Evolutionary conservation across 2,888 invertebrate species (phyloP).

Genomic region (Harpalus rufipes): DNA sequence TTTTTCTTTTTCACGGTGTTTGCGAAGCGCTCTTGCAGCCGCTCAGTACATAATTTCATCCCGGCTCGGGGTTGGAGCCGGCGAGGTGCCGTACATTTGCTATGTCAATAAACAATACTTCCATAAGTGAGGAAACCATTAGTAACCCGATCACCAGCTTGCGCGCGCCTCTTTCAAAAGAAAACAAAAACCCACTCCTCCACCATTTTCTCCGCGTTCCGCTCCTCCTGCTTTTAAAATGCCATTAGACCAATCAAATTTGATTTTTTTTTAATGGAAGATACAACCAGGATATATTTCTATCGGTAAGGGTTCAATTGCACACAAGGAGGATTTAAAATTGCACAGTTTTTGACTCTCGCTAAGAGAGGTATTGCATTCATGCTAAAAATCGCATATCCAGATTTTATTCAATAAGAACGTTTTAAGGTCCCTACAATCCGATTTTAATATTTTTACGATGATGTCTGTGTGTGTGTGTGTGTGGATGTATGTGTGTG

Average conservation of each 20-base stretch:
- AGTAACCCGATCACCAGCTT: constrained; percentile 60
- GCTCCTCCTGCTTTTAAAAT: constrained; percentile 43
- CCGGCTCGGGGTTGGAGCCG: constrained; percentile 5
- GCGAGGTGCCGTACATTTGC: constrained; percentile 60
- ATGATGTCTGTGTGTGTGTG: too few species aligned
- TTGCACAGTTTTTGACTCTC: too few species aligned
- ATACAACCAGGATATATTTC: too few species aligned
- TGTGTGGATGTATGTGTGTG: too few species aligned
- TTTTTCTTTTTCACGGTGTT: constrained; percentile 63
- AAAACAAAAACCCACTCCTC: constrained; percentile 61
- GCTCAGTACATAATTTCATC: constrained; percentile 64
- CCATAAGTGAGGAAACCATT: constrained; percentile 66
- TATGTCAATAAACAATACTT: constrained; percentile 67
- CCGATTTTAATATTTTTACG: too few species aligned
- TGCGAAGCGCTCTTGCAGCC: constrained; percentile 58
- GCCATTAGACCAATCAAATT: neutral
- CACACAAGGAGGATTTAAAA: too few species aligned
- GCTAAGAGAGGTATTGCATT: too few species aligned
- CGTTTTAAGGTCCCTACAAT: too few species aligned
- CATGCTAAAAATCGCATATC: too few species aligned
- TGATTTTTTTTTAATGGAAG: constrained; percentile 8
- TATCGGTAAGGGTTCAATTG: neutral
- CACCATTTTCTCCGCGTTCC: constrained; percentile 56
- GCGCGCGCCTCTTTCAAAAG: constrained; percentile 52
- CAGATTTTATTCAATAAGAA: too few species aligned